These are phyloP conservation scores for Heliconius hewitsoni DNA, from an alignment of 1,140 invertebrate species.

Conservation along the genomic window DNA sequence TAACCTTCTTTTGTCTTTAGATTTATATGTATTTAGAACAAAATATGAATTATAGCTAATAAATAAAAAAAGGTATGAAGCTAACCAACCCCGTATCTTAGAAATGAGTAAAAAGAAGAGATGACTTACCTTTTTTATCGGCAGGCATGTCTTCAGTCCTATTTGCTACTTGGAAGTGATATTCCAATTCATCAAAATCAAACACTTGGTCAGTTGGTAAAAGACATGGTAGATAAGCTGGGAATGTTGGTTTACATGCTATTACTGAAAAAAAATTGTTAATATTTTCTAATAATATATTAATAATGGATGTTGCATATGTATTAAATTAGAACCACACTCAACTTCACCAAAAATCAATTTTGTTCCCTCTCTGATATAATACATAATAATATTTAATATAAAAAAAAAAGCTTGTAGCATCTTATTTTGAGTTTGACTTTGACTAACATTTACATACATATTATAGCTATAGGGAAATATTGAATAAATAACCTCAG, in stretches of 20 bases:
- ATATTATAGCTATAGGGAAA: no score
- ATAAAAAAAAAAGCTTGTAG: no score
- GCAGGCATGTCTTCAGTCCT: constrained; percentile 83
- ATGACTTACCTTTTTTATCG: constrained; percentile 78
- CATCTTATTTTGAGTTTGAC: no score
- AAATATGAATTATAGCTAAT: background rate
- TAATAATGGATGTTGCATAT: background rate
- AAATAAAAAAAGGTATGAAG: no score
- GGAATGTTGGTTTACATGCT: constrained; percentile 90
- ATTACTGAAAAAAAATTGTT: constrained; percentile 86
- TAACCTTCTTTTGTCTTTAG: no score
- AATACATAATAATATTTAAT: no score
- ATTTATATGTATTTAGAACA: background rate
- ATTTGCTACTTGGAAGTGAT: constrained; percentile 87
- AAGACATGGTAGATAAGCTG: constrained; percentile 92
- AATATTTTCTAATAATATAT: background rate
- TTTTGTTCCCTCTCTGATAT: no score
- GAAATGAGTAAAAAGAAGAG: background rate
- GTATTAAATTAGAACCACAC: background rate
- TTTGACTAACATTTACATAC: no score
- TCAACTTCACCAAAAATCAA: no score
- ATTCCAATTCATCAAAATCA: constrained; percentile 94
- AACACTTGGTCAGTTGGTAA: constrained; percentile 97
- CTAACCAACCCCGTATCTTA: background rate
- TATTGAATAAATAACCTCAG: no score